Conservation (phyloP, 2,888 invertebrate species). For the Priocnemis perturbator region DNA sequence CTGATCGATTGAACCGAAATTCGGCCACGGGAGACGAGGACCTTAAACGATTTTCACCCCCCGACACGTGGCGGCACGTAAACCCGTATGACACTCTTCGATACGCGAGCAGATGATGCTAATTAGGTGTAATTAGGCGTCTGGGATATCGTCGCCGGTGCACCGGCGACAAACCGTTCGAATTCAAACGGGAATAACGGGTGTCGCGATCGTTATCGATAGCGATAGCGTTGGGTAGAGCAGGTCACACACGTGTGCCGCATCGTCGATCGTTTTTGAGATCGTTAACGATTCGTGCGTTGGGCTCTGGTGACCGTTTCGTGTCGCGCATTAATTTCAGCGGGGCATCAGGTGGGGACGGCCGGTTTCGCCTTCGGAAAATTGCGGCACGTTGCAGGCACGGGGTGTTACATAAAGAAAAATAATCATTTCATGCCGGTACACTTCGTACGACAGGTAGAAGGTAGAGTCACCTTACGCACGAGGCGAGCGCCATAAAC, state of each 20-base stretch:
- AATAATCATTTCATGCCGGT: too few relatives aligned
- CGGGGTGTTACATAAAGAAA: too few relatives aligned
- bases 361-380: too few relatives aligned
- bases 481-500: too few relatives aligned
- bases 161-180: constrained; percentile 21
- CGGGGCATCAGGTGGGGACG: too few relatives aligned
- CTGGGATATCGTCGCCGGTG: constrained; percentile 25
- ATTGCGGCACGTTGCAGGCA: too few relatives aligned
- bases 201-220: constrained; percentile 46
- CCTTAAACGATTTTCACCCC: too few relatives aligned
- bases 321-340: too few relatives aligned
- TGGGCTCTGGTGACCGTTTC: neutral
- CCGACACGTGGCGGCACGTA: neutral
- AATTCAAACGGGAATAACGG: constrained; percentile 43
- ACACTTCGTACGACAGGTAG: too few relatives aligned
- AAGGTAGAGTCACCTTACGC: too few relatives aligned
- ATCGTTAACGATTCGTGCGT: constrained; percentile 33
- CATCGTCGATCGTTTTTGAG: constrained; percentile 31
- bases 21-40: too few relatives aligned
- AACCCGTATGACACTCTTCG: constrained; percentile 13
- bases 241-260: constrained; percentile 29
- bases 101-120: constrained; percentile 34
- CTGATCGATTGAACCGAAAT: too few relatives aligned
- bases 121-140: constrained; percentile 46
- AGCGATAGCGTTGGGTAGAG: constrained; percentile 32